Evolutionary conservation across 2,888 invertebrate genomes (phyloP).

Genomic region (Amblyteles armatorius): DNA sequence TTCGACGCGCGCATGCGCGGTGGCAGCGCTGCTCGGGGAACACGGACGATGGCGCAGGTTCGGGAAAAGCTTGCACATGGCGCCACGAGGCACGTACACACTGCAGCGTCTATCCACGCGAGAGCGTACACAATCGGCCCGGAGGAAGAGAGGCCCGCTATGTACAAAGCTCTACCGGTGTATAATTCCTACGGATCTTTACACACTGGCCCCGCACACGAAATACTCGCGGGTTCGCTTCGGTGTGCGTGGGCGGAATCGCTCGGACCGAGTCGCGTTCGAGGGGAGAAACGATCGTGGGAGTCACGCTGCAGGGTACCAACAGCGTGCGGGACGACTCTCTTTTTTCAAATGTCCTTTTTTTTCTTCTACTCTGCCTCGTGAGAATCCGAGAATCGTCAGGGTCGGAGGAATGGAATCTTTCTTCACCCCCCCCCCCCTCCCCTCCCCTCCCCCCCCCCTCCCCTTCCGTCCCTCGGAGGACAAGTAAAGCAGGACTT

Average conservation of each 20-base stretch:
- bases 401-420: neutral
- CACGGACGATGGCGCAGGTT: constrained; percentile 49
- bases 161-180: constrained; percentile 23
- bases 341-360: constrained; percentile 8
- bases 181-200: constrained; percentile 59
- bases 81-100: constrained; percentile 56
- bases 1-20: constrained; percentile 7
- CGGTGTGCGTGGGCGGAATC: constrained; percentile 40
- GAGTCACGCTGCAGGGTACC: constrained; percentile 56
- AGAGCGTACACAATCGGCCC: constrained; percentile 18
- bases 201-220: neutral
- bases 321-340: constrained; percentile 40
- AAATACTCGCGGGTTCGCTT: neutral
- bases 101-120: constrained; percentile 49
- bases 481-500: neutral
- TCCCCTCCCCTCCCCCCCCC: neutral
- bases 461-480: no score
- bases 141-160: neutral
- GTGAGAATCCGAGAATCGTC: constrained; percentile 44
- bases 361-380: neutral
- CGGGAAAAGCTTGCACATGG: constrained; percentile 63
- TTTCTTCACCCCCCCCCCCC: neutral
- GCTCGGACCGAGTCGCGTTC: constrained; percentile 33
- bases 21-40: neutral
- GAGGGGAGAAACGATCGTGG: constrained; percentile 55